Evolutionary conservation across 2,888 invertebrate genomes (phyloP), one percentile per base, ranked within the genome.

Genomic region (Melieria crassipennis): DNA sequence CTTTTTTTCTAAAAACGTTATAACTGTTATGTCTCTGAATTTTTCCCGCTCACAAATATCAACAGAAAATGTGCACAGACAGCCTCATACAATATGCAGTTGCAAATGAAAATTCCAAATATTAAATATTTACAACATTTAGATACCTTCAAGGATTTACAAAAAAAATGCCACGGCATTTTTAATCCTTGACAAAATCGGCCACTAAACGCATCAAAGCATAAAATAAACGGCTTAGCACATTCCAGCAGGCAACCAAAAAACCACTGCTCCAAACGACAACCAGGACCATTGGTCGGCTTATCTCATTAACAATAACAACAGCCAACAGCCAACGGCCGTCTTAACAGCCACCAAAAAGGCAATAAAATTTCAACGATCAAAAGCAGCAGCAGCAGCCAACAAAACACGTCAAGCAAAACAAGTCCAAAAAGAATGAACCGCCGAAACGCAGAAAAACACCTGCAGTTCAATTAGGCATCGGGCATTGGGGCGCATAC

Each of bases 331-430:
- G 47, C 58, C 63, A 48, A 48, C 63, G 10, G 47, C 69, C 61
- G 43, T 55, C 52, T 56, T 13, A 69, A 62, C 55, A 43, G n/a
- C 13, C 52, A 50, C 57, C 57, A 56, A 64, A 70, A 70, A 66
- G 66, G 58, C 48, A 46, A 60, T 66, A 66, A 66, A 66, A 66
- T 66, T 66, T 58, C 42, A 66, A 66, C 66, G 58, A 58, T 13
- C 10, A 16, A 57, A 57, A 58, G 52, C n/a, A 50, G 52, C 9
- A 50, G 30, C 16, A 47, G 58, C 42, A 30, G n/a, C 9, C 57
- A 30, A 47, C 6, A 47, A 4, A 57, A 66, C 30, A 30, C 30
- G 30, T 30, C 30, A 30, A 30, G 30, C 30, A 30, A 30, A 30
- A 2, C 30, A 30, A 30, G 30, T 30, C 30, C 30, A 58, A 43